Evolutionary conservation across 2,113 vertebrate genomes (phyloP).

Genomic region (Apteryx owenii): DNA sequence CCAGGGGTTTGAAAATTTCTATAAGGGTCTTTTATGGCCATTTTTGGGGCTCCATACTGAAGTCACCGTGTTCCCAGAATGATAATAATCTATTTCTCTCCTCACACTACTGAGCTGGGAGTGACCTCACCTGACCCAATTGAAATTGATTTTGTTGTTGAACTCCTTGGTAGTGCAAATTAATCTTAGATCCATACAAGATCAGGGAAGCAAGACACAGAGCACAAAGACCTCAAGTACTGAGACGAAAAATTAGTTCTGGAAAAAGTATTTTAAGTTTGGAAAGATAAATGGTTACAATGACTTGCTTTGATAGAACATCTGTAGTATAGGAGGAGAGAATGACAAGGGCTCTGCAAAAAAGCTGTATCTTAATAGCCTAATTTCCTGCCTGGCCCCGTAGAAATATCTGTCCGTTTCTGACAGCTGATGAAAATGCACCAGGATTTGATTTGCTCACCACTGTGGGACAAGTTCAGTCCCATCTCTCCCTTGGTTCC

Average conservation of each 20-base stretch:
- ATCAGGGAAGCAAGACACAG: slow-evolving; percentile 79
- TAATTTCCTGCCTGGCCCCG: slow-evolving; percentile 91
- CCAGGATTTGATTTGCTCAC: slow-evolving; percentile 85
- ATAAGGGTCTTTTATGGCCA: slow-evolving; percentile 54
- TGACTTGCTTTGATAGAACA: slow-evolving; percentile 90
- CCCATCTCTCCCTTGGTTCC: slow-evolving; percentile 69
- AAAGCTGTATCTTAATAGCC: slow-evolving; percentile 94
- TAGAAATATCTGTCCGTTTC: slow-evolving; percentile 86
- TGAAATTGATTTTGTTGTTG: slow-evolving; percentile 95
- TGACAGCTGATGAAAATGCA: slow-evolving; percentile 92
- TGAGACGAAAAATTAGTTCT: slow-evolving; percentile 76
- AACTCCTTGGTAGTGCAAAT: slow-evolving; percentile 87
- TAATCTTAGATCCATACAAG: slow-evolving; percentile 85
- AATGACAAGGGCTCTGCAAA: slow-evolving; percentile 81
- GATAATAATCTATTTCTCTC: slow-evolving; percentile 88
- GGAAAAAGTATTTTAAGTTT: slow-evolving; percentile 85
- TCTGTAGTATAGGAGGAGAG: slow-evolving; percentile 83
- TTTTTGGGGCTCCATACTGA: background rate
- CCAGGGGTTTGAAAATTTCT: slow-evolving; percentile 63
- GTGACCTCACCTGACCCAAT: slow-evolving; percentile 88
- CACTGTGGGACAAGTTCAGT: slow-evolving; percentile 83
- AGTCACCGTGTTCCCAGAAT: slow-evolving; percentile 74
- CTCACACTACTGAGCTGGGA: slow-evolving; percentile 76
- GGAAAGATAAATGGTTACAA: slow-evolving; percentile 90
- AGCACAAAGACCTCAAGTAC: slow-evolving; percentile 79